Percentiles rank a stretch among this genome's conserved stretches.
These are phyloP conservation scores for Scarus forsteni DNA, from an alignment of 2,797 vertebrate genomes.

Conservation along the genomic window DNA sequence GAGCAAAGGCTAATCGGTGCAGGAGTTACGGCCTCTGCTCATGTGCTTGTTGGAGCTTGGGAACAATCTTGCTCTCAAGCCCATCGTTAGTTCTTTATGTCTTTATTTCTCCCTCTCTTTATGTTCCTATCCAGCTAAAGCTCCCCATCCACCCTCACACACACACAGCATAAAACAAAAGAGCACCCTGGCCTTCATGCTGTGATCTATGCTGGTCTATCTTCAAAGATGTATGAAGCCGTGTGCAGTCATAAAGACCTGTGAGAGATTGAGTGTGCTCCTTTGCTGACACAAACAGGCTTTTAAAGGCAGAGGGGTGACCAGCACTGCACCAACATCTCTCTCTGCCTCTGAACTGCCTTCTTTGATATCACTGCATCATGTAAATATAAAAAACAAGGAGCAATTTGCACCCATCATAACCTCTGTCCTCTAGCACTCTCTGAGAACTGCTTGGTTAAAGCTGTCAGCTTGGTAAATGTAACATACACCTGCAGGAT, in stretches of 20 bases:
- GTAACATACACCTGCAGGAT: conserved; percentile 7
- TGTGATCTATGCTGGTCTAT: conserved; percentile 26
- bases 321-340: neutral
- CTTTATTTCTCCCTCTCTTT: conserved; percentile 30
- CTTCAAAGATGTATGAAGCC: conserved; percentile 31
- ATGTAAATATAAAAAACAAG: neutral
- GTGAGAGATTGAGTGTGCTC: conserved; percentile 31
- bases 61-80: conserved; percentile 26
- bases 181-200: conserved; percentile 18
- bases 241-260: conserved; percentile 29
- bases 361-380: neutral
- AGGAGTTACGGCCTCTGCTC: conserved; percentile 20
- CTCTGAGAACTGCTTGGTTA: conserved; percentile 8
- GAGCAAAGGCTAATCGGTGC: conserved; percentile 13
- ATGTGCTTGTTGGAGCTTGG: conserved; percentile 25
- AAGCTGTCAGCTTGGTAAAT: neutral
- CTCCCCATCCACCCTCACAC: conserved; percentile 1
- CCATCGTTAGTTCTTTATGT: conserved; percentile 23
- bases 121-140: conserved; percentile 13
- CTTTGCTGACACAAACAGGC: conserved; percentile 32
- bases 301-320: conserved; percentile 1
- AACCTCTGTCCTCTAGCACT: conserved; percentile 1
- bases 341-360: neutral
- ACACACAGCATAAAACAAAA: conserved; percentile 5
- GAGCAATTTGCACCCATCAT: conserved; percentile 12